Conservation (phyloP, 2,888 invertebrate genomes). For the Cosmia trapezina region DNA sequence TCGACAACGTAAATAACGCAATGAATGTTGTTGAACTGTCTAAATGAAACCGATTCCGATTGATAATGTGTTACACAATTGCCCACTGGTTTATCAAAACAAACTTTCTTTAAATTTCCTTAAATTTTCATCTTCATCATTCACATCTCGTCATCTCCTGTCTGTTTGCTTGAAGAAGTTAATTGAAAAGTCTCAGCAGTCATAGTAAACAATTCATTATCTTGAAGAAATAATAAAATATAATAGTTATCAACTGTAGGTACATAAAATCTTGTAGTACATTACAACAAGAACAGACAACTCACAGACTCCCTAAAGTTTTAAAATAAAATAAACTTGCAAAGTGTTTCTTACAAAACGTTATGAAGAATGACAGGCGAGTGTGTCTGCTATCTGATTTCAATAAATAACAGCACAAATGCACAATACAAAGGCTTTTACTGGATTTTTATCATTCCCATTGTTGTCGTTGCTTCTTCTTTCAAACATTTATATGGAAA, state of each 20-base stretch:
- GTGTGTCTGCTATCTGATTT: conserved; percentile 59
- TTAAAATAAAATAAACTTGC: conserved; percentile 55
- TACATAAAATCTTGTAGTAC: conserved; percentile 7
- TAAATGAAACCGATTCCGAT: too few relatives aligned
- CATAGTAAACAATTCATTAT: conserved; percentile 24
- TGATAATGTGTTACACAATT: too few relatives aligned
- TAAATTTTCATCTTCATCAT: conserved; percentile 9
- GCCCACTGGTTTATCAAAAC: too few relatives aligned
- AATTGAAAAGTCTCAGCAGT: conserved; percentile 41
- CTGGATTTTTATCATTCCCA: conserved; percentile 51
- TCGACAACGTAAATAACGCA: too few relatives aligned
- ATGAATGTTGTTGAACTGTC: too few relatives aligned
- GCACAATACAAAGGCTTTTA: conserved; percentile 51
- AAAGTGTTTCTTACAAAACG: conserved; percentile 41
- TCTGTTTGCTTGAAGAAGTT: conserved; percentile 10
- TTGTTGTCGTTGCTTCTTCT: conserved; percentile 32
- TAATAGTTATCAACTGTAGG: background rate
- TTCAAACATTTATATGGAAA: conserved; percentile 28
- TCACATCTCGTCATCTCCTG: conserved; percentile 7
- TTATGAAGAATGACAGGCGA: conserved; percentile 60
- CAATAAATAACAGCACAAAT: conserved; percentile 58
- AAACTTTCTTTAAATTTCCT: background rate
- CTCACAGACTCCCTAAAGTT: conserved; percentile 23
- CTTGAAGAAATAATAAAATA: conserved; percentile 24
- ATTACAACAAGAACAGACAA: conserved; percentile 9